Evolutionary conservation across 2,888 invertebrate genomes (phyloP), one percentile per base, ranked within the genome.

Genomic region (Ephialtes manifestator): DNA sequence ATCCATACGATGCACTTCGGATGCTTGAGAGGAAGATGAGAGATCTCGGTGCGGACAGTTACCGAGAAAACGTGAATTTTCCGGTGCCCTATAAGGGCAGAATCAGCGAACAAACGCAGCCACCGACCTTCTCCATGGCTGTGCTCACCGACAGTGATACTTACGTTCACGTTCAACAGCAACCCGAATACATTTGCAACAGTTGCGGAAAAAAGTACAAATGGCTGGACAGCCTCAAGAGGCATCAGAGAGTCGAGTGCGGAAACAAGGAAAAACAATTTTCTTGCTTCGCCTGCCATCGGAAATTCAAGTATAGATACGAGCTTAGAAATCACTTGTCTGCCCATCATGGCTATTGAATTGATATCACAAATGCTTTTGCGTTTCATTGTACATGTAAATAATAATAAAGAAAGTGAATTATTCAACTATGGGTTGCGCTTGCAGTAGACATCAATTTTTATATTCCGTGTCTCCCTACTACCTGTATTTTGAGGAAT

Each of bases 201-300:
- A 89, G 91, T 60, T 95, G 94, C 72, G 92, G 92, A 11, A 94
- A 93, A 86, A 88, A 85, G 39, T 95, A 95, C 89, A 94, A 93
- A 77, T 93, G 94, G 92, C 83, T 90, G 31, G 94, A 94, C 85
- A 94, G 94, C 65, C 88, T 94, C 24, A 92, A 91, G 65, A 93
- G 95, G 20, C 95, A 95, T 87, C 92, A 94, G 80, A 91, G 94
- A 58, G 94, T 94, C n/a, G 95, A 95, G 63, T 95, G 95, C 81
- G 94, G 94, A 4, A 93, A 94, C 81, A 94, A 94, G 80, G 93
- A 92, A 55, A 94, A 93, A 80, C 92, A 89, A 86, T 94, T 93
- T 82, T 83, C 91, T 0, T 95, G 95, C 87, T 88, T 90, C 53
- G 84, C 90, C 4, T 95, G 95, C 87, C 89, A 92, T 8, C 93